phyloP scores from a whole-genome alignment of 2,797 vertebrate genomes.

The Nannoperca australis region DNA sequence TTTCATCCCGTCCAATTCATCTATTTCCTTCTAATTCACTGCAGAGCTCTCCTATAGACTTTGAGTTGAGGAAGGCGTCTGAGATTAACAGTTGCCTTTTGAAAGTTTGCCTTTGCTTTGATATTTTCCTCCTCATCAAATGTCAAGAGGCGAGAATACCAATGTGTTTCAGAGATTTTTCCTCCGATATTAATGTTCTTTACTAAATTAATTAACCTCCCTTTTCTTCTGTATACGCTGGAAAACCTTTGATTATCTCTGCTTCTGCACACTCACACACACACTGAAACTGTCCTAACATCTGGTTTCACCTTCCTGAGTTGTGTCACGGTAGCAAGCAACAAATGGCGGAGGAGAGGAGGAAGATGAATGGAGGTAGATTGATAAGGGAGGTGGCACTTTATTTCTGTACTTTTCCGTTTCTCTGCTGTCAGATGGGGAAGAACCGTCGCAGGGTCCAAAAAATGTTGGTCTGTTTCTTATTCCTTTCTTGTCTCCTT shows the following conservation, averaged over 20 bases:
- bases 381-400: conserved; percentile 9
- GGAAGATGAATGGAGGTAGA: conserved; percentile 26
- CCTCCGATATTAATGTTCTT: conserved; percentile 39
- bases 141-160: conserved; percentile 14
- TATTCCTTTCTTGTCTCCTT: conserved; percentile 60
- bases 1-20: conserved; percentile 65
- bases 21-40: conserved; percentile 60
- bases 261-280: conserved; percentile 7
- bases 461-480: conserved; percentile 54
- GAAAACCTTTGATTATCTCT: conserved; percentile 39
- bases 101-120: conserved; percentile 34
- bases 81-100: conserved; percentile 45
- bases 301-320: conserved; percentile 23
- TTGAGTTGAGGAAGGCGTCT: conserved; percentile 30
- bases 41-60: conserved; percentile 50
- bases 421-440: conserved; percentile 43
- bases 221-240: conserved; percentile 20
- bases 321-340: conserved; percentile 42
- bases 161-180: conserved; percentile 20
- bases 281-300: neutral
- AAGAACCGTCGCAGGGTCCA: conserved; percentile 34
- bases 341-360: conserved; percentile 43
- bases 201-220: conserved; percentile 52
- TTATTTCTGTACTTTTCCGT: conserved; percentile 15
- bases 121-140: conserved; percentile 38